Conservation (phyloP, 2,888 invertebrate species). For the Macrophya annulata region DNA sequence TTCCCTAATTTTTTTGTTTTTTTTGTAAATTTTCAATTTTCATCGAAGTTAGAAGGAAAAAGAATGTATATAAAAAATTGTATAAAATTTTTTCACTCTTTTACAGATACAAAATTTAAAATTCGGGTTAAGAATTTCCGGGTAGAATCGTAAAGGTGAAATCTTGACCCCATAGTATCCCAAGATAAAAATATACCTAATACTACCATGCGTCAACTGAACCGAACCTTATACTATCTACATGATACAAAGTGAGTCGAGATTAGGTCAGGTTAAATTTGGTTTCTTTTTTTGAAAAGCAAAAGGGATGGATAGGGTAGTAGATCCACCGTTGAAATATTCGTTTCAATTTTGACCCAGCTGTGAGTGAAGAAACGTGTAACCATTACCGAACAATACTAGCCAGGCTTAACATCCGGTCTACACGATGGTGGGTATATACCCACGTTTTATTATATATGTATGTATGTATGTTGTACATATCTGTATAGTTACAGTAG, state of each 20-base stretch:
- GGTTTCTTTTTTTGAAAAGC: neutral
- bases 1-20: too few species aligned
- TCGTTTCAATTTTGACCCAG: constrained; percentile 41
- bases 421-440: neutral
- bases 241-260: neutral
- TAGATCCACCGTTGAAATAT: constrained; percentile 3
- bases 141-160: neutral
- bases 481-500: neutral
- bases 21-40: too few species aligned
- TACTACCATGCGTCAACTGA: neutral
- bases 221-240: neutral
- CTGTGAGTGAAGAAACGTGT: constrained; percentile 54
- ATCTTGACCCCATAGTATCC: neutral
- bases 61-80: neutral
- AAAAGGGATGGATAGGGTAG: neutral
- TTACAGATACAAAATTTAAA: neutral
- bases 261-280: neutral
- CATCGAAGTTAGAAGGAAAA: neutral
- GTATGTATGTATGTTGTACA: neutral
- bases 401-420: neutral
- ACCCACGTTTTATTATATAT: too few species aligned
- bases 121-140: neutral
- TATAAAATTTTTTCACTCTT: neutral
- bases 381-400: constrained; percentile 44
- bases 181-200: neutral